Base-by-base conservation (phyloP, 2,888 invertebrate species). In the Troglohyphantes excavatus region DNA sequence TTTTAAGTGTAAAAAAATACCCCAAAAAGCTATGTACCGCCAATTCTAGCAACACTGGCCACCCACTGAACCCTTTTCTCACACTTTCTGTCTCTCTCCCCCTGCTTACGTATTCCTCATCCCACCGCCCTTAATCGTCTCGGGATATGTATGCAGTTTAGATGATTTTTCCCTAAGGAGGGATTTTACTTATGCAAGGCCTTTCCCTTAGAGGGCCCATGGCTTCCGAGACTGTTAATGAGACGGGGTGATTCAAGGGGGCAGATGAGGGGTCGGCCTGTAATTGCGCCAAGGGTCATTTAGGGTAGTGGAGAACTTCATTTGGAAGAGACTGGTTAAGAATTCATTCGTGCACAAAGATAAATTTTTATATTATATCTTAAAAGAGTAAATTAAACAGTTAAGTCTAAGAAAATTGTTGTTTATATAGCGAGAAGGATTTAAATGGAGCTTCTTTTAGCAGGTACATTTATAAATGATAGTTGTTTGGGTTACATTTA, bases 151-250 rank as follows among this genome's bases (percentile, higher is more conserved):
- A 75, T 84, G 73, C 75, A 84, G 84, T 75, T 75, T 75, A 75
- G 67, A 84, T 84, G 85, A 86, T 86, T 86, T 86, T 86, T 86
- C 85, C 85, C 85, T 68, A 65, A 59, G 85, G 85, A 86, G 61
- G 43, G 27, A 67, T 78, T 86, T 86, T 78, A 76, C 85, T 86
- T 76, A 78, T 76, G 76, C 76, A 78, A 27, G 68, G n/a, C 46
- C 68, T 61, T 65, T 29, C 68, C 43, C 59, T 23, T 27, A 29
- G 67, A 75, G 65, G 63, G 72, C 73, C 83, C 73, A 29, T 13
- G 23, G 70, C 72, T 53, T 68, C 72, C 61, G 43, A 61, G 78
- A 76, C 75, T 78, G 85, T 86, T 86, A 86, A 86, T 86, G 85
- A 86, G 85, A 78, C 76, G 59, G 68, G 85, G 78, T 86, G 85